Base-by-base conservation (phyloP, 2,888 invertebrate genomes). In the Augiades crinisus region DNA sequence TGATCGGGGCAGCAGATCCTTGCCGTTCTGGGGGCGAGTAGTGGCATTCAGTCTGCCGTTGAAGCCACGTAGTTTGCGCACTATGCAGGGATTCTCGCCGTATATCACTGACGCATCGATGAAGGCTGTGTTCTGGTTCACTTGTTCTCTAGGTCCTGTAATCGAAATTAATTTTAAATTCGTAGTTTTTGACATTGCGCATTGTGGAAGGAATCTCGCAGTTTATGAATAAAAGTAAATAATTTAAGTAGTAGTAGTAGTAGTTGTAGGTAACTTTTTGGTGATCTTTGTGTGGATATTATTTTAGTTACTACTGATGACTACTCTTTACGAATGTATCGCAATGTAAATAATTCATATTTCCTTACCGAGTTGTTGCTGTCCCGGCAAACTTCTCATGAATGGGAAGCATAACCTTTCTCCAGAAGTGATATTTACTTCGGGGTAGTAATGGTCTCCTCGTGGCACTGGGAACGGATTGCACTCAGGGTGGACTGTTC, bases 121-220 rank as follows among this genome's bases (percentile, higher is more conserved):
- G 80, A 94, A 98, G 0, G 96, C 96, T 0, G 98, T 96, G 72
- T 98, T 98, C 73, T 98, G 96, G 78, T 99, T 98, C 10, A 97
- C 94, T 87, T 98, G 98, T 66, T 98, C 98, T 53, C 98, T 92
- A 0, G 97, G 95, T 6, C 97, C 95, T 91, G 67, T 4, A 22
- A 36, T 21, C 27, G 14, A 19, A 37, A 27, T 16, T 1, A 22
- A 22, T 22, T 22, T 22, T 3, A 5, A 22, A 6, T 22, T 22
- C n/a, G n/a, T n/a, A n/a, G n/a, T n/a, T n/a, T n/a, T n/a, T n/a
- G n/a, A n/a, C n/a, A n/a, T n/a, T n/a, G n/a, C n/a, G n/a, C n/a
- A n/a, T n/a, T n/a, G n/a, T n/a, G n/a, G n/a, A n/a, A n/a, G n/a
- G n/a, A n/a, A n/a, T n/a, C n/a, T n/a, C n/a, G n/a, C n/a, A n/a